These are phyloP conservation scores for Lophochroa leadbeateri DNA, from an alignment of 2,113 vertebrate species.

Conservation along the genomic window DNA sequence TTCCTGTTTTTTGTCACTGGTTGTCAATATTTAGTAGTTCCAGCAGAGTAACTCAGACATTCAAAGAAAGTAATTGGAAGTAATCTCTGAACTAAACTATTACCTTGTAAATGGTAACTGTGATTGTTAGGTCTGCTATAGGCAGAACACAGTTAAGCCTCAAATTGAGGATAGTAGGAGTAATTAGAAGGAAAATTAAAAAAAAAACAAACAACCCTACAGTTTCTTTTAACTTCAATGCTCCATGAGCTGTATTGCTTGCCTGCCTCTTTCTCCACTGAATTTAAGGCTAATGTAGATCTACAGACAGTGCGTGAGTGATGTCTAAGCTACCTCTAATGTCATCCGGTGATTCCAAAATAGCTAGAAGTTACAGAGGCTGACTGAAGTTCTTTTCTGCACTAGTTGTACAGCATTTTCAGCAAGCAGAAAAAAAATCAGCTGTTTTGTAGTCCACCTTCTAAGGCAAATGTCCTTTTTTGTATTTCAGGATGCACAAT, in stretches of 20 bases:
- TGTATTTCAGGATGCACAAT: background rate
- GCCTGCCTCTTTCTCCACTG: background rate
- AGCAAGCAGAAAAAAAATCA: background rate
- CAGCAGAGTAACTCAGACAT: background rate
- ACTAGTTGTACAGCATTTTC: background rate
- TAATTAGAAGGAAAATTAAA: background rate
- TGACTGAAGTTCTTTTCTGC: background rate
- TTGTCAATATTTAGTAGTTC: background rate
- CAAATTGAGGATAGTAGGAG: background rate
- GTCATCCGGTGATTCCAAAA: background rate
- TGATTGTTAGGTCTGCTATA: background rate
- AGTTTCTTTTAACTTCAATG: background rate
- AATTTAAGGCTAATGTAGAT: background rate
- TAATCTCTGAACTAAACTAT: background rate
- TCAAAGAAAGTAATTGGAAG: background rate
- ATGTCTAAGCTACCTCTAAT: background rate
- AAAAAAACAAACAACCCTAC: background rate
- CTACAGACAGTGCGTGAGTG: background rate
- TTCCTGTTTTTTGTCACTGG: background rate
- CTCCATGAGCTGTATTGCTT: background rate
- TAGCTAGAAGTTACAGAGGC: background rate
- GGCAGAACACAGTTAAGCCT: background rate
- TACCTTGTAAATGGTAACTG: background rate
- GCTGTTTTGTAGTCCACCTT: background rate
- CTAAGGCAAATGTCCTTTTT: background rate